phyloP scores from a whole-genome alignment of 2,797 vertebrate genomes.

The Mareca penelope region DNA sequence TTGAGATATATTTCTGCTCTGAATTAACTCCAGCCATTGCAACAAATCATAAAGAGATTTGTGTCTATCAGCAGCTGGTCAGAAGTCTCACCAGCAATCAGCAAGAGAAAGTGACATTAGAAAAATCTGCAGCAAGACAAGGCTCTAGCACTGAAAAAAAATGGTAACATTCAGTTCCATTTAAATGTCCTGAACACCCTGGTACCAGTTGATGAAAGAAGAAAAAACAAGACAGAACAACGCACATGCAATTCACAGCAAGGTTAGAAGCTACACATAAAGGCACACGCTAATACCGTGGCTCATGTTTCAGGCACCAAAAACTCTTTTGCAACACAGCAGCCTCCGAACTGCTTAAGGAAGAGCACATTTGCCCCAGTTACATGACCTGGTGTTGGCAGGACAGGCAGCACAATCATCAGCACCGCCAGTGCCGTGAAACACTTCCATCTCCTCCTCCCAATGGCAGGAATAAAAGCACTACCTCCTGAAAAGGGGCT shows the following conservation, averaged over 20 bases:
- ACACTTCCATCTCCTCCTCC: neutral
- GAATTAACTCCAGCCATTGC: slow-evolving; percentile 55
- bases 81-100: slow-evolving; percentile 50
- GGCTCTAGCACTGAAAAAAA: neutral
- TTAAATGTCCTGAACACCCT: neutral
- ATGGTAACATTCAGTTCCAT: accelerated
- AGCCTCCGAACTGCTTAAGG: neutral
- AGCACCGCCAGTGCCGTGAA: neutral
- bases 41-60: slow-evolving; percentile 52
- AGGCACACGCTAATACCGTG: neutral
- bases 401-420: neutral
- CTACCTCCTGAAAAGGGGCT: neutral
- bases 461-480: neutral
- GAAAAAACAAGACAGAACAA: neutral
- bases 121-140: neutral
- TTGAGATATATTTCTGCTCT: slow-evolving; percentile 41
- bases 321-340: neutral
- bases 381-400: neutral
- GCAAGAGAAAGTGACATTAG: slow-evolving; percentile 54
- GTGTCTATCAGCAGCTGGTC: slow-evolving; percentile 62
- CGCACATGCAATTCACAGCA: neutral
- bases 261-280: neutral
- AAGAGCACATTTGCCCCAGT: neutral
- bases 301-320: accelerated
- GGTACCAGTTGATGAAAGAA: neutral